Evolutionary conservation across 2,113 vertebrate genomes (phyloP).

Genomic region (Macaca mulatta): DNA sequence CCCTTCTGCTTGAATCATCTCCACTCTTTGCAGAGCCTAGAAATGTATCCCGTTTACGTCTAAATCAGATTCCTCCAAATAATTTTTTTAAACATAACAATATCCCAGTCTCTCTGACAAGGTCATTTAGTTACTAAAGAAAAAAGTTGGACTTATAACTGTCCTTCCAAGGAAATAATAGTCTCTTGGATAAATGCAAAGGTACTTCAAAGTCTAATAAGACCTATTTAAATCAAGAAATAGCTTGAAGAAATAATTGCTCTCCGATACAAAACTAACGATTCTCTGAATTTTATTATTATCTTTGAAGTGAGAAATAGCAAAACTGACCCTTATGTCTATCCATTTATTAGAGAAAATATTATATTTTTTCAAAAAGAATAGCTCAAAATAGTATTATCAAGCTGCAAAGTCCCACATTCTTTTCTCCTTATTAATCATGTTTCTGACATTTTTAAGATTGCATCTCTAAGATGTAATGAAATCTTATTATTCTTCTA

Average conservation of each 20-base stretch:
- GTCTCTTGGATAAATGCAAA: background rate
- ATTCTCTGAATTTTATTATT: constrained; percentile 56
- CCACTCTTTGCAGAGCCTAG: background rate
- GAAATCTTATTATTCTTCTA: constrained; percentile 66
- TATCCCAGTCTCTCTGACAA: background rate
- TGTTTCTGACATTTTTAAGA: constrained; percentile 72
- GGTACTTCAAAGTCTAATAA: constrained; percentile 54
- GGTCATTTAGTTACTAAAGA: constrained; percentile 19
- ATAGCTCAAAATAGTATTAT: constrained; percentile 63
- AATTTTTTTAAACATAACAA: background rate
- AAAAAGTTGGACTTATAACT: background rate
- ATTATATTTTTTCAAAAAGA: constrained; percentile 71
- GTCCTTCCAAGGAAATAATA: constrained; percentile 11
- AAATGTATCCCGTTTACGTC: background rate
- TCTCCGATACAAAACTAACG: constrained; percentile 65
- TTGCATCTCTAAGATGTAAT: constrained; percentile 71
- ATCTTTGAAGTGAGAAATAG: constrained; percentile 48
- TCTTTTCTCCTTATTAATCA: constrained; percentile 51
- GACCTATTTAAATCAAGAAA: constrained; percentile 53
- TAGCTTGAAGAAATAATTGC: constrained; percentile 61
- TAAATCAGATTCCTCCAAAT: background rate
- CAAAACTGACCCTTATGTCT: constrained; percentile 59
- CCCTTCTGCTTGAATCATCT: background rate
- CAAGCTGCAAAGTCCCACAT: constrained; percentile 41
- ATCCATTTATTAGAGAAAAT: constrained; percentile 66